Base-by-base conservation (phyloP, 2,113 vertebrate genomes). In the Pitta sordida region DNA sequence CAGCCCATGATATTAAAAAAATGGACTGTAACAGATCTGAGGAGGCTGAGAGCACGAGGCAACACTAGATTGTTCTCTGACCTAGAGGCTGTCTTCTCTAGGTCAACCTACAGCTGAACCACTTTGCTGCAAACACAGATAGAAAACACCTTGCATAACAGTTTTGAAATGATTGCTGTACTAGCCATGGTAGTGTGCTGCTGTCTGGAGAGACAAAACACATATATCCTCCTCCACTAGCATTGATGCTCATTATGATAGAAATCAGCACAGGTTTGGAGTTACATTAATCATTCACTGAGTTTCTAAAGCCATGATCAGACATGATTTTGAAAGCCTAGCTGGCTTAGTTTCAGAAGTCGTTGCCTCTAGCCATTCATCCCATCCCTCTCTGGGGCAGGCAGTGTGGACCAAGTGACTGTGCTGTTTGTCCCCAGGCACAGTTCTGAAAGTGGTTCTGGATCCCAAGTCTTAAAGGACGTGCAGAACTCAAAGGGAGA, bases 91-190 rank as follows among this genome's bases (percentile, higher is more conserved):
- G 22, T 22, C 37, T 44, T 44, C 58, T 64, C 41, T 27, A 43
- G 27, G 27, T 41, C 49, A 67, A 5, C 26, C 62, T 8, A 19
- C 44, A 51, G 39, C 63, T 43, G 34, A 71, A 75, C 22, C 1
- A 2, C 43, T 44, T 39, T 0, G 0, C 49, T 58, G 55, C 51
- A n/a, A 32, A 60, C 16, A 27, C 5, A n/a, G 41, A 52, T 63
- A 82, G 13, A 65, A 60, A 60, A 44, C 41, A 64, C 37, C 59
- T 76, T 76, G 51, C 19, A 2, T 23, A 69, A 62, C 13, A 16
- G 23, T 11, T 49, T 2, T 73, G 71, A 49, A 60, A 22, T 3
- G 34, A 37, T 39, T 68, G 30, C 44, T 36, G n/a, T 17, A 36
- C 16, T 36, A 85, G 62, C 30, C 27, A 3, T 0, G 13, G 43